phyloP scores from a whole-genome alignment of 1,140 invertebrate genomes.

The Anadara kagoshimensis region DNA sequence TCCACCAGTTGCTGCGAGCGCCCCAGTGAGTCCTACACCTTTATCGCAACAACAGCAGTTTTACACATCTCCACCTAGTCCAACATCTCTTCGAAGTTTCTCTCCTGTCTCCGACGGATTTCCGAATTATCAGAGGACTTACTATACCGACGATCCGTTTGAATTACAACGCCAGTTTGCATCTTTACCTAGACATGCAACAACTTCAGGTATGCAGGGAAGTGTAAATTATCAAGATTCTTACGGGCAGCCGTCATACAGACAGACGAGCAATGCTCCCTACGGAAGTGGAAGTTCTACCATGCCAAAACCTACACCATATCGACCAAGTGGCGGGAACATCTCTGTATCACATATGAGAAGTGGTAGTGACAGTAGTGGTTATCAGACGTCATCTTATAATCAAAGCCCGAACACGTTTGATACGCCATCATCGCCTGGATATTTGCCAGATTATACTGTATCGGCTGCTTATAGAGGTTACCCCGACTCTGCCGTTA shows the following conservation, averaged over 20 bases:
- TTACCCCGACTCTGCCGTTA: neutral
- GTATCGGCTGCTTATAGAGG: constrained; percentile 11
- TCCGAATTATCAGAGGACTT: constrained; percentile 14
- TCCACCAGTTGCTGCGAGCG: constrained; percentile 39
- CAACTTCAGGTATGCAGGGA: constrained; percentile 12
- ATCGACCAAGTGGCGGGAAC: constrained; percentile 32
- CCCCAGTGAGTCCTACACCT: constrained; percentile 40
- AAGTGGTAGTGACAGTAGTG: constrained; percentile 37
- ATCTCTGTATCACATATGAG: constrained; percentile 34
- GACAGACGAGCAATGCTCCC: constrained; percentile 25
- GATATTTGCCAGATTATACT: constrained; percentile 12
- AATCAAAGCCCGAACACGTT: constrained; percentile 24
- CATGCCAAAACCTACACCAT: constrained; percentile 43
- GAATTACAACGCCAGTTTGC: constrained; percentile 34
- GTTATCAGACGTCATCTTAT: constrained; percentile 33
- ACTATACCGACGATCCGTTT: constrained; percentile 23
- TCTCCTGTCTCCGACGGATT: constrained; percentile 22
- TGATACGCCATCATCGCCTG: constrained; percentile 23
- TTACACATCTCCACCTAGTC: constrained; percentile 27
- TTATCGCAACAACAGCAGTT: constrained; percentile 13
- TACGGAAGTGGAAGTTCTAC: constrained; percentile 33
- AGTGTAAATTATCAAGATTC: constrained; percentile 8
- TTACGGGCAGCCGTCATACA: constrained; percentile 23
- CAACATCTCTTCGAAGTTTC: constrained; percentile 34
- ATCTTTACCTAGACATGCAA: constrained; percentile 36